Percentiles rank a stretch among this genome's conserved stretches.
Evolutionary conservation across 2,113 vertebrate genomes (phyloP).

Genomic region (Trogon surrucura): DNA sequence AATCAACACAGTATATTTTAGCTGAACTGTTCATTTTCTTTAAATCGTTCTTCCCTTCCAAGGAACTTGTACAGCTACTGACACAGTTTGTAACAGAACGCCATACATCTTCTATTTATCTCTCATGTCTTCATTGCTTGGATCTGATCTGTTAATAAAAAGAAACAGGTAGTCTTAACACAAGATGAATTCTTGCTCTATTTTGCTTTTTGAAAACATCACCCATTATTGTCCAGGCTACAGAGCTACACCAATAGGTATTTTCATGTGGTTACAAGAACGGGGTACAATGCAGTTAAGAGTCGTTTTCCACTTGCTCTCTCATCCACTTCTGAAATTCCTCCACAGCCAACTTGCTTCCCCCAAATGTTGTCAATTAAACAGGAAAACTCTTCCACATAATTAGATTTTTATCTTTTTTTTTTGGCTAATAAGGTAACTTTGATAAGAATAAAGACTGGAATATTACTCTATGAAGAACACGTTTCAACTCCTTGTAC

Average conservation of each 20-base stretch:
- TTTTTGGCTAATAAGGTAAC: neutral
- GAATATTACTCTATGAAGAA: neutral
- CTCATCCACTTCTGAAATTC: neutral
- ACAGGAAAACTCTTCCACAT: neutral
- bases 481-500: neutral
- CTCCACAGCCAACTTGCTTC: neutral
- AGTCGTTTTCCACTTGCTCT: neutral
- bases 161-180: slow-evolving; percentile 17
- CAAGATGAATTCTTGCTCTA: neutral
- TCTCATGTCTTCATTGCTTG: slow-evolving; percentile 82
- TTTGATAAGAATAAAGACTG: neutral
- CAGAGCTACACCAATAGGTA: neutral
- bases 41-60: slow-evolving; percentile 28
- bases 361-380: neutral
- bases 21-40: slow-evolving; percentile 2
- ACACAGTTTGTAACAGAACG: neutral
- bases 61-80: neutral
- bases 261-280: neutral
- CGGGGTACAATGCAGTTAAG: neutral
- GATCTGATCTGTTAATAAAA: slow-evolving; percentile 81
- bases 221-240: neutral
- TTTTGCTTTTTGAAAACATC: neutral
- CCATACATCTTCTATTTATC: slow-evolving; percentile 26
- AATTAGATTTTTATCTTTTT: neutral
- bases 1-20: slow-evolving; percentile 39